Evolutionary conservation across 2,113 vertebrate genomes (phyloP).

Genomic region (Dolichotis patagonum): DNA sequence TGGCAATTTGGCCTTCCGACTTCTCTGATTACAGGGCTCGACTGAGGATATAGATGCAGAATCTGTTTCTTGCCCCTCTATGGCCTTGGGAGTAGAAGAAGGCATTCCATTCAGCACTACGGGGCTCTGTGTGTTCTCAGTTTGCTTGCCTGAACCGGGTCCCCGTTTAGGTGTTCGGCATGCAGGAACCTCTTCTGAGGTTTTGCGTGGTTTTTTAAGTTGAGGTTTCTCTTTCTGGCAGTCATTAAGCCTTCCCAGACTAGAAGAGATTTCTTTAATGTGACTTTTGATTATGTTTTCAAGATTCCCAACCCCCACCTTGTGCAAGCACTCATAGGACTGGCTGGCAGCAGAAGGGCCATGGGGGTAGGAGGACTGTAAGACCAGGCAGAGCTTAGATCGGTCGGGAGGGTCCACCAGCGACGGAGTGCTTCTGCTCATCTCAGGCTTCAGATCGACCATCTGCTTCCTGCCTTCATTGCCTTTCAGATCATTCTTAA

Average conservation of each 20-base stretch:
- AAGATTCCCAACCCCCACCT: conserved; percentile 82
- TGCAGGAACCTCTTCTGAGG: neutral
- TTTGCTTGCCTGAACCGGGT: conserved; percentile 2
- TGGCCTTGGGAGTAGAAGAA: conserved; percentile 59
- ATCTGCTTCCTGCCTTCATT: conserved; percentile 77
- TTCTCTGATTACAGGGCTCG: conserved; percentile 69
- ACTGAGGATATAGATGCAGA: conserved; percentile 77
- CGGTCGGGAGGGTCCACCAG: conserved; percentile 91
- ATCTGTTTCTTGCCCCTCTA: conserved; percentile 80
- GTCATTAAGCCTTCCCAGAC: conserved; percentile 76
- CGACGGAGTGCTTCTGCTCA: conserved; percentile 93
- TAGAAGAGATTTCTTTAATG: conserved; percentile 83
- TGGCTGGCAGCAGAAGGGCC: conserved; percentile 88
- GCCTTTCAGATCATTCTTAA: conserved; percentile 79
- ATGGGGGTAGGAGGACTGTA: conserved; percentile 89
- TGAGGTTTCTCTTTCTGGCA: conserved; percentile 85
- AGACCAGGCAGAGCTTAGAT: conserved; percentile 93
- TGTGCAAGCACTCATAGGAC: conserved; percentile 91
- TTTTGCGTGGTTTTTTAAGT: conserved; percentile 78
- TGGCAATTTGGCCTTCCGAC: conserved; percentile 63
- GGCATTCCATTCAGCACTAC: conserved; percentile 71
- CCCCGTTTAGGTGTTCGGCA: conserved; percentile 45
- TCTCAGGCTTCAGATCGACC: conserved; percentile 88
- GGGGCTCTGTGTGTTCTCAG: conserved; percentile 50
- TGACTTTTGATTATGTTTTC: conserved; percentile 81